phyloP scores from a whole-genome alignment of 2,113 vertebrate genomes.

The Canis aureus region DNA sequence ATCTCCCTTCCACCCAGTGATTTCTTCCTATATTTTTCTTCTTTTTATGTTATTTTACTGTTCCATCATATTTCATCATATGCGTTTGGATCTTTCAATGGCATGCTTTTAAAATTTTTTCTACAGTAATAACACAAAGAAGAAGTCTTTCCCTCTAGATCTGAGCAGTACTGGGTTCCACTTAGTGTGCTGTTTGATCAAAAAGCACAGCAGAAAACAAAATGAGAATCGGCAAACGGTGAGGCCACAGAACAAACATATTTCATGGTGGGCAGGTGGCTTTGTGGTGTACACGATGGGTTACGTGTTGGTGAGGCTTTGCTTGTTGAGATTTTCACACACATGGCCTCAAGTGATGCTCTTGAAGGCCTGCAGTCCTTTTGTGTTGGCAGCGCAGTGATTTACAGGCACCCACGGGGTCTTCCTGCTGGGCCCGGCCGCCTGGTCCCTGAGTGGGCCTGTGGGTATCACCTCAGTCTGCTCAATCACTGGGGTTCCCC shows the following conservation, averaged over 20 bases:
- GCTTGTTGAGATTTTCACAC: background rate
- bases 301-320: background rate
- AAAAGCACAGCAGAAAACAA: background rate
- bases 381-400: background rate
- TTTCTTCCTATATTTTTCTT: background rate
- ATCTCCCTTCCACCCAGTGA: background rate
- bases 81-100: background rate
- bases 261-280: background rate
- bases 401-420: background rate
- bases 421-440: background rate
- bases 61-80: background rate
- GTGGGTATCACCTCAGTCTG: too few relatives aligned
- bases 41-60: background rate
- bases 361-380: background rate
- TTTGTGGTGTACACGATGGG: background rate
- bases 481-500: background rate
- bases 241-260: background rate
- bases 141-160: background rate
- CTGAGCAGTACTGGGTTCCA: too few relatives aligned
- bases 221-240: fast-evolving
- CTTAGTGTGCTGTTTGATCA: too few relatives aligned
- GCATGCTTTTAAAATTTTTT: background rate
- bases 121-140: background rate
- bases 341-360: background rate
- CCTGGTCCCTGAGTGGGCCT: background rate